A percentile compares a stretch with the other conserved stretches of the same genome.
These are phyloP conservation scores for Clarias laeviceps DNA, from an alignment of 2,797 vertebrate genomes.

Conservation along the genomic window DNA sequence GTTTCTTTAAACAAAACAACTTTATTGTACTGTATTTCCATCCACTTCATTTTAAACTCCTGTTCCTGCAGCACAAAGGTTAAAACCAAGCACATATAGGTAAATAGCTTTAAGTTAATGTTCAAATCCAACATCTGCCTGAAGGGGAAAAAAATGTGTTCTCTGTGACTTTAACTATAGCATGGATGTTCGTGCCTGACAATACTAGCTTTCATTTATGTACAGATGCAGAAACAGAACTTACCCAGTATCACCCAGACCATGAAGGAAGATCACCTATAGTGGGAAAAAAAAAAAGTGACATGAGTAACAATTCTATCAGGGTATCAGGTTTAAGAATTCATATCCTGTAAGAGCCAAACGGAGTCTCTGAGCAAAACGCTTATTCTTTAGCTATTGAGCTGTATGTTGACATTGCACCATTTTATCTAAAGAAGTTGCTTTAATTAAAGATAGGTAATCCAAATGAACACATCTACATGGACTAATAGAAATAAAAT, in stretches of 20 bases:
- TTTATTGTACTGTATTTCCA: no score
- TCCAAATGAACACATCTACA: not conserved
- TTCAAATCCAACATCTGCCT: no score
- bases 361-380: not conserved
- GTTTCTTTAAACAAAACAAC: not conserved
- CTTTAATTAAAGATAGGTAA: not conserved
- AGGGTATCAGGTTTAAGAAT: not conserved
- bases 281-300: constrained; percentile 41
- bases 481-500: not conserved
- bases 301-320: not conserved
- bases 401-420: not conserved
- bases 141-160: no score
- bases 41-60: no score
- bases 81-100: no score
- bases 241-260: constrained; percentile 95
- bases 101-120: no score
- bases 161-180: no score
- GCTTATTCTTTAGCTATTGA: not conserved
- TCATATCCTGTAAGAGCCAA: not conserved
- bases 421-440: not conserved
- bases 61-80: no score
- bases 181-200: no score
- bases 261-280: constrained; percentile 98
- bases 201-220: not conserved
- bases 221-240: constrained; percentile 57